Evolutionary conservation across 2,113 vertebrate species (phyloP), one percentile per base, ranked within the genome.

Genomic region (Rhinogobius similis): DNA sequence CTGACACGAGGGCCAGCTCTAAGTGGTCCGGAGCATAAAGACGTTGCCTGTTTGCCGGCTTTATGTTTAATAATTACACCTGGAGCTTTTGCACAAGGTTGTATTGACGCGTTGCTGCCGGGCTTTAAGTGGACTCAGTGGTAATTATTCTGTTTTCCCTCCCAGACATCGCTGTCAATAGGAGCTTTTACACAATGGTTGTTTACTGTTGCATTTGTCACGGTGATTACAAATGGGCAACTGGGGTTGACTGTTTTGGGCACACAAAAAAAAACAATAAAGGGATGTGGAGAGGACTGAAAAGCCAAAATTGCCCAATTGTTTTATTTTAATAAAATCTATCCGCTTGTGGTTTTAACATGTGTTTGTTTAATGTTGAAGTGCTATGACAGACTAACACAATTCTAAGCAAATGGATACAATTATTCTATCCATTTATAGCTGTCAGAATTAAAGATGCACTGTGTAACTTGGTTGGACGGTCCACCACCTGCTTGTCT

Each of bases 201-300:
- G 73, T 68, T 77, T 32, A 50, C 46, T 23, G 65, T 68, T 79
- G 65, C 82, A 83, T 86, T 78, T 82, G 76, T 78, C 55, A 72
- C 68, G 76, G 78, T 71, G 77, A 82, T 83, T 78, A 62, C 69
- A 81, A 82, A 66, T 69, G 56, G 70, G 70, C 76, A 64, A 43
- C 65, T 74, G 70, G 52, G 73, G 83, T 72, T 21, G 73, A 61
- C 65, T 66, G 53, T 70, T 80, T 75, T 64, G 65, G 78, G 67
- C 73, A 72, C n/a, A n/a, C n/a, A n/a, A n/a, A n/a, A 82, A 79
- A 77, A 64, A 70, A 84, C 72, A 59, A 58, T 18, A 10, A 29
- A 29, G 2, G 29, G 20, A 32, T 61, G 27, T 36, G 20, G 29
- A 36, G 29, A 61, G 27, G 27, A 10, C 18, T 61, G 20, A 14